Evolutionary conservation across 2,113 vertebrate genomes (phyloP), one percentile per base, ranked within the genome.

Genomic region (Triplophysa siluroides): DNA sequence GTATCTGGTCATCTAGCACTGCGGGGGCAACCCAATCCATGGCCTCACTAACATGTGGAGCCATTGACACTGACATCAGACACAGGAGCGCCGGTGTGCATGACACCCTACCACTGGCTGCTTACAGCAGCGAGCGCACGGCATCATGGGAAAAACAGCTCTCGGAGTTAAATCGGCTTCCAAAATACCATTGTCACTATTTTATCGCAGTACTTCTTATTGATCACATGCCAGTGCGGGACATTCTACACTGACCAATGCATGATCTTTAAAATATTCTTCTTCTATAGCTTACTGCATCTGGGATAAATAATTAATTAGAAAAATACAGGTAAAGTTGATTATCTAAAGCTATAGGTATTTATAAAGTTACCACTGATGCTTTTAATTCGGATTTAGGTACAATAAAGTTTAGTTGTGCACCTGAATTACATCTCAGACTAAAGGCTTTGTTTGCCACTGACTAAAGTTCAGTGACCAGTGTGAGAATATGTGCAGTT

Each of bases 1-100:
- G 87, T 83, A 88, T 83, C 84, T 84, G 81, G 83, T 86, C 81
- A 86, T 72, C 83, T 81, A 56, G 87, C 81, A 83, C 85, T 81
- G 56, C 26, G 13, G 18, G 74, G 78, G 85, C 78, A 88, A 88
- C 81, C 50, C 43, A 79, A 88, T 88, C 87, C 73, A 50, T 29
- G 73, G 41, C 58, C 73, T 75, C 29, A 74, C 85, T 62, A 81
- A 70, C 80, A 76, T 11, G 65, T 62, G 61, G 13, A 76, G 68
- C 73, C 74, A 78, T 73, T 66, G 58, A 80, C 72, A 85, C 67
- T 63, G 74, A 65, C 45, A 73, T 73, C 69, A 81, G 64, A 79
- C 85, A 76, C 83, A 83, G 56, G 43, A 74, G 52, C 71, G n/a
- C 3, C 23, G 41, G 69, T 83, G 66, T 54, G 76, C 24, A 67